Percentiles rank a stretch among this genome's conserved stretches.
Conservation (phyloP, 2,113 vertebrate species). For the Lathamus discolor region DNA sequence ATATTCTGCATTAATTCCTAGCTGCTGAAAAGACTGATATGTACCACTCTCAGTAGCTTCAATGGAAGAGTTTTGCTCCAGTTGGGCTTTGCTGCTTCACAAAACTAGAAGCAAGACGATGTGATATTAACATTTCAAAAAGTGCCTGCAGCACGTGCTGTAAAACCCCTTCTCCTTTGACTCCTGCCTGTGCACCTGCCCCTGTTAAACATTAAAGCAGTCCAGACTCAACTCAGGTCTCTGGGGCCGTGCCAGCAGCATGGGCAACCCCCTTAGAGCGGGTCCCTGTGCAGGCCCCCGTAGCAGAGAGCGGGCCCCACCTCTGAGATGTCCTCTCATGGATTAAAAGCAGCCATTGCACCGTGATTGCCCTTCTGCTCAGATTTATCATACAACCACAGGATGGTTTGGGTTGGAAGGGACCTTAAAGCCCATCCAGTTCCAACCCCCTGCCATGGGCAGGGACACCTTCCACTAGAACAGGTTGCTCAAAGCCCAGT, state of each 20-base stretch:
- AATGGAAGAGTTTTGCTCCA: neutral
- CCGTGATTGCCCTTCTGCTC: neutral
- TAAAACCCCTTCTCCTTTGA: neutral
- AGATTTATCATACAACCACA: neutral
- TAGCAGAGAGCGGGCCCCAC: neutral
- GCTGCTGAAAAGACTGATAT: neutral
- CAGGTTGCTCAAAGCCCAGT: neutral
- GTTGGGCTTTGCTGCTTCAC: neutral
- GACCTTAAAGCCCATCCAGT: neutral
- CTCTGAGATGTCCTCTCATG: rapidly evolving
- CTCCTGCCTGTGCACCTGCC: neutral
- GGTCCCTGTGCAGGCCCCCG: neutral
- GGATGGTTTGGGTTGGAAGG: neutral
- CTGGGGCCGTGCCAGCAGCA: neutral
- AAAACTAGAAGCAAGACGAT: neutral
- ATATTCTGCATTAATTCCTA: neutral
- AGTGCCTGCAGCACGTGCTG: rapidly evolving
- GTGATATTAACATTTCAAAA: neutral
- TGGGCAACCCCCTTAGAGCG: neutral
- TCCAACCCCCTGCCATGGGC: neutral
- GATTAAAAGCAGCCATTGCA: neutral
- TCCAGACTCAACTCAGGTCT: neutral
- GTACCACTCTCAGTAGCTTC: neutral
- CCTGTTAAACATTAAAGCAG: neutral
- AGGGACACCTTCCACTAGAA: neutral